Evolutionary conservation across 2,797 vertebrate species (phyloP), one percentile per base, ranked within the genome.

Genomic region (Centropyge bicolor): DNA sequence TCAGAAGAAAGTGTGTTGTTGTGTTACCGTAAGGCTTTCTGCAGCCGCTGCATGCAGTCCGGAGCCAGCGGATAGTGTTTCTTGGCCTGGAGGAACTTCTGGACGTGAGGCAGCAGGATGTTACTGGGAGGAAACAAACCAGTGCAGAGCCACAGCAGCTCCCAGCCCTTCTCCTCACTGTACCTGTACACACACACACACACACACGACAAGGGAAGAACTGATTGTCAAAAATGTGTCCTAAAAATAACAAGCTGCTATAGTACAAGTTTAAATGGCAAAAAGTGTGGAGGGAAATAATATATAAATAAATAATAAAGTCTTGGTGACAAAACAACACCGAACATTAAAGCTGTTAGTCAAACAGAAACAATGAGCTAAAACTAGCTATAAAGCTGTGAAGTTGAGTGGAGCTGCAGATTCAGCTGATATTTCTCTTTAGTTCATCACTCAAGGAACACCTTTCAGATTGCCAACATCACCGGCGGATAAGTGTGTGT

Each of bases 101-200:
- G 98, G 74, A 98, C 95, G 0, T 99, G 98, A 48, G 97, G 97
- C 70, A 99, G 94, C 55, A 99, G 97, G 64, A 96, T 78, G 79
- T 97, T 98, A 89, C 98, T 99, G 1, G 98, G 98, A 9, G 98
- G 97, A 81, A 98, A 99, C 92, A 99, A 95, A 79, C 98, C 98
- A 0, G 97, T 97, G 82, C 97, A 97, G 86, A 99, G 91, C 98
- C 98, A 99, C 22, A 99, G 94, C 68, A 99, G 89, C 91, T 99
- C 98, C 98, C 98, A 99, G 87, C 97, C 98, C 64, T 97, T 97
- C 85, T 99, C 98, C 89, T 99, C 98, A 13, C 98, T 99, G 83
- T 97, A 99, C 90, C 98, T 98, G 60, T 46, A 74, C 51, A 62
- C 48, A 76, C 62, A 65, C 74, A 73, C 20, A 64, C 49, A 55